These are phyloP conservation scores for Oreochromis grahami DNA, from an alignment of 2,797 vertebrate species.

Conservation along the genomic window DNA sequence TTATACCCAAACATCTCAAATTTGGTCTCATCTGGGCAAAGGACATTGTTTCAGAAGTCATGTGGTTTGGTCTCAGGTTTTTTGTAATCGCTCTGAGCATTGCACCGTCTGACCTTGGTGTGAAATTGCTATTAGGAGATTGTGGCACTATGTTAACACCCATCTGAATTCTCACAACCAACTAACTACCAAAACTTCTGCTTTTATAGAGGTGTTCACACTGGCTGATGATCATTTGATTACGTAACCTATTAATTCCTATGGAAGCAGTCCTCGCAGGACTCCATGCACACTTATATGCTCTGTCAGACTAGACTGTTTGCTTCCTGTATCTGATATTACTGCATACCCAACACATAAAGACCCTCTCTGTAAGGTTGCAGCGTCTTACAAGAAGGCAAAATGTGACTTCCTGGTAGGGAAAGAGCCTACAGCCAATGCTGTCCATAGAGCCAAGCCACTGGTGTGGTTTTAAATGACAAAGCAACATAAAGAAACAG, in stretches of 20 bases:
- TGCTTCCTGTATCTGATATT: not conserved
- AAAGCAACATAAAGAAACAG: not conserved
- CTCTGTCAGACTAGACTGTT: not conserved
- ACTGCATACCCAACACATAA: not conserved
- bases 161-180: not conserved
- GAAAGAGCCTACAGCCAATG: not conserved
- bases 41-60: fast-evolving
- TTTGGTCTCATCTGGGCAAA: not conserved
- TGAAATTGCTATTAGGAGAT: not conserved
- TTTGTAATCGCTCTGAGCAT: not conserved
- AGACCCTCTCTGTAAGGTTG: fast-evolving
- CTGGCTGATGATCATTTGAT: not conserved
- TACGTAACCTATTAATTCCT: not conserved
- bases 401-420: not conserved
- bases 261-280: fast-evolving
- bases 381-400: not conserved
- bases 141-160: not conserved
- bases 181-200: not conserved
- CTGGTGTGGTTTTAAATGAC: not conserved
- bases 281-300: not conserved
- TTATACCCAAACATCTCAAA: not conserved
- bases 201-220: not conserved
- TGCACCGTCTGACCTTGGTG: fast-evolving
- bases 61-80: not conserved
- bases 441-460: fast-evolving